Conservation (phyloP, 1,140 invertebrate species). For the Drosophila quadrilineata region DNA sequence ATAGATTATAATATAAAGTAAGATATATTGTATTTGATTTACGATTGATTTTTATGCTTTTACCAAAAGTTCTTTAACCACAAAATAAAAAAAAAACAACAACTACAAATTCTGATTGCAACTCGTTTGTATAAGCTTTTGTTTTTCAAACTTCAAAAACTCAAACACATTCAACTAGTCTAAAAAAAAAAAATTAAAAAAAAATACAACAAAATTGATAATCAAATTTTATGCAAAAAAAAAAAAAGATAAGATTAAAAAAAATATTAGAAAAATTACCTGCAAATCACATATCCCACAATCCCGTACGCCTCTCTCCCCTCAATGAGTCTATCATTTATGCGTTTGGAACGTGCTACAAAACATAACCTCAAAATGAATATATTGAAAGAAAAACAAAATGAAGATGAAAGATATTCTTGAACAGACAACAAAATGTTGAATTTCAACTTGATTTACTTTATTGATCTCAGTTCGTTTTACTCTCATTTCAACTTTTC, state of each 20-base stretch:
- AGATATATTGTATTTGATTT: slow-evolving; percentile 29
- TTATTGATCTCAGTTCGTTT: slow-evolving; percentile 47
- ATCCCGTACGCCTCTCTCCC: slow-evolving; percentile 79
- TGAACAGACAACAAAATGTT: slow-evolving; percentile 58
- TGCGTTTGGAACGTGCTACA: slow-evolving; percentile 69
- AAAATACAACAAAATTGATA: slow-evolving; percentile 23
- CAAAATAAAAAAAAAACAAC: slow-evolving; percentile 40
- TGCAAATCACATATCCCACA: slow-evolving; percentile 78
- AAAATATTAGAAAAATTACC: slow-evolving; percentile 50
- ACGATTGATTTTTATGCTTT: slow-evolving; percentile 38
- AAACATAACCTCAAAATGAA: slow-evolving; percentile 43
- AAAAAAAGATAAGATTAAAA: slow-evolving; percentile 20
- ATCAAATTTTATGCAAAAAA: slow-evolving; percentile 49
- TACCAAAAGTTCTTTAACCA: slow-evolving; percentile 41
- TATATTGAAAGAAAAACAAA: slow-evolving; percentile 28
- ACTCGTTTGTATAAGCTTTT: slow-evolving; percentile 49
- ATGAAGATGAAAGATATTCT: slow-evolving; percentile 23
- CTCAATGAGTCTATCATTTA: slow-evolving; percentile 82
- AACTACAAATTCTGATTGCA: slow-evolving; percentile 47
- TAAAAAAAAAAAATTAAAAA: slow-evolving; percentile 44
- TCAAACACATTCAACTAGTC: slow-evolving; percentile 74
- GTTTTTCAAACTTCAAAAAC: slow-evolving; percentile 59
- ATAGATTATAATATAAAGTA: slow-evolving; percentile 25
- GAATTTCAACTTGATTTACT: slow-evolving; percentile 54
- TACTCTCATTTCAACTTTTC: background rate